Evolutionary conservation across 2,888 invertebrate species (phyloP), one percentile per base, ranked within the genome.

Genomic region (Drosophila lacicola): DNA sequence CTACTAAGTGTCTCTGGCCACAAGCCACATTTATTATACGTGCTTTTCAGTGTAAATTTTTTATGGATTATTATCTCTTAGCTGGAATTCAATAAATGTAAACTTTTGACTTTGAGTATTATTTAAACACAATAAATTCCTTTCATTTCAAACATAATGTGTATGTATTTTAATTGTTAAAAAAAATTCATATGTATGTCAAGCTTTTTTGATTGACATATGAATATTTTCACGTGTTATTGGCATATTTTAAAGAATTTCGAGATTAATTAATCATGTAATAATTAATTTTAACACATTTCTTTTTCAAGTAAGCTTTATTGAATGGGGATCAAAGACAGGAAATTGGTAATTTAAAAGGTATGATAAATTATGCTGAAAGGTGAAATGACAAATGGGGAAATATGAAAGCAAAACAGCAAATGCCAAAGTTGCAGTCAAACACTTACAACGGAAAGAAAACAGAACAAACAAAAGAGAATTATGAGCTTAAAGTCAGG

Each of bases 241-340:
- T 29, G 13, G 4, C 11, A 19, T 44, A 19, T 29, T 42, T 33
- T 25, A 29, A 34, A n/a, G 10, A 11, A 57, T 51, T 46, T 9
- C n/a, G 5, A n/a, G 21, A 17, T 62, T 37, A 49, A 73, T 42
- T 14, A 36, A 44, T 33, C 19, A 50, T 36, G 17, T n/a, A 58
- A 37, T 34, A 19, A 44, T 19, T 2, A 39, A 36, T 51, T 11
- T 21, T 1, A 10, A 45, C 3, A 36, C 44, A n/a, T 17, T 62
- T 50, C 54, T 29, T 49, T 65, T 74, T 1, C 60, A 76, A 65
- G 65, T 77, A 45, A 61, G 56, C 45, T 29, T 13, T 33, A 39
- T 36, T 37, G 17, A 56, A n/a, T 8, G 17, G 11, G 13, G 0
- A 19, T 5, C 13, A 5, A 19, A 50, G 11, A 1, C 14, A 11